Evolutionary conservation across 2,113 vertebrate genomes (phyloP), one percentile per base, ranked within the genome.

Genomic region (Talpa occidentalis): DNA sequence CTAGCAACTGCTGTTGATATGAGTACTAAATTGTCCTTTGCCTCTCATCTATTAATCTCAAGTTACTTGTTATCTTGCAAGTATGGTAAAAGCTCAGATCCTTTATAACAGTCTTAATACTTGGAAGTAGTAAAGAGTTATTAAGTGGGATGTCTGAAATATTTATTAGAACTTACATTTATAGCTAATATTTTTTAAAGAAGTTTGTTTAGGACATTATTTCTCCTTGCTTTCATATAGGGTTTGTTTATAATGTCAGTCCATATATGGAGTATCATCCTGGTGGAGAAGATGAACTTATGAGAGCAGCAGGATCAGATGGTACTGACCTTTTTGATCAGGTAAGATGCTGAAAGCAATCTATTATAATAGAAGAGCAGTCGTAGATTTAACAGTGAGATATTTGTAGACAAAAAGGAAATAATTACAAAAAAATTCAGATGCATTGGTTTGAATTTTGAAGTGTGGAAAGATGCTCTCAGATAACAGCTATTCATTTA

Each of bases 191-290:
- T 9, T 47, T 96, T 95, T 62, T 26, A 44, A 92, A 84, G 49
- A 89, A 90, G 77, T 70, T 82, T 86, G 67, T 30, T 94, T 66
- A 40, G 0, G 1, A 26, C 67, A 90, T 83, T 86, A 7, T 94
- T 66, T 97, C 47, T 96, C 59, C 10, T 6, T 96, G 89, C 81
- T 84, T 92, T 97, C 37, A 88, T 96, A 11, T 90, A 99, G 99
- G 99, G 10, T 98, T 99, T 97, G 99, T 99, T 12, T 99, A 99
- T 97, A 99, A 99, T 77, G 98, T 99, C 47, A 99, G 98, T 1
- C 98, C 99, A 0, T 99, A 99, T 95, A 99, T 99, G 99, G 99
- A 99, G 87, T 99, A 99, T 96, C 99, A 99, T 96, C 99, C 99
- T 0, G 99, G 99, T 10, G 99, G 99, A 47, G 99, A 99, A 88